Evolutionary conservation across 1,140 invertebrate genomes (phyloP).

Genomic region (Penaeus indicus): DNA sequence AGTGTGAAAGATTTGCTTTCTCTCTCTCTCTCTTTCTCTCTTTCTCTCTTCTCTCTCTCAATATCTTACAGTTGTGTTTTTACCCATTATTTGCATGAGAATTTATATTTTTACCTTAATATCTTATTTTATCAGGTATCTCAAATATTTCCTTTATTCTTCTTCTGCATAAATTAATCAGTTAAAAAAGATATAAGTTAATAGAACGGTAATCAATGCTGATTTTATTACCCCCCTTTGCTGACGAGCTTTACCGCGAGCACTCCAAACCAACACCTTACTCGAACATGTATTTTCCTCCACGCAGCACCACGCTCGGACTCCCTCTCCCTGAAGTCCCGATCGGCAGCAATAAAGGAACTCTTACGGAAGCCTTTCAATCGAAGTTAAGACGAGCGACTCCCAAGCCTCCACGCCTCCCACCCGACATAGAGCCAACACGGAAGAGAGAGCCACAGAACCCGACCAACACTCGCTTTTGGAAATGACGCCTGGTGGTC

Average conservation of each 20-base stretch:
- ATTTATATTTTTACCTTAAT: too few relatives aligned
- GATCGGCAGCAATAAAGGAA: slow-evolving; percentile 65
- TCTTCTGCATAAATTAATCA: too few relatives aligned
- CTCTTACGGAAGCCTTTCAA: slow-evolving; percentile 63
- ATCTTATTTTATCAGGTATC: too few relatives aligned
- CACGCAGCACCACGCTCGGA: slow-evolving; percentile 54
- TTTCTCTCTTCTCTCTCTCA: slow-evolving; percentile 7
- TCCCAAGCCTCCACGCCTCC: slow-evolving; percentile 65
- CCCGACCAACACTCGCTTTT: background rate
- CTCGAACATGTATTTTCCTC: background rate
- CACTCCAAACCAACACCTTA: background rate
- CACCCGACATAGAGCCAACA: slow-evolving; percentile 58
- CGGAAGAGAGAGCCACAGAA: slow-evolving; percentile 42
- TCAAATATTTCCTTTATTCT: too few relatives aligned
- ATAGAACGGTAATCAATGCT: too few relatives aligned
- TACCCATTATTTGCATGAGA: too few relatives aligned
- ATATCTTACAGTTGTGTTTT: too few relatives aligned
- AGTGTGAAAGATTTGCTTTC: background rate
- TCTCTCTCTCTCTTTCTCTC: slow-evolving; percentile 28
- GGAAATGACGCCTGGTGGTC: background rate
- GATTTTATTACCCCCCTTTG: too few relatives aligned
- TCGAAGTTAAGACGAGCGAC: slow-evolving; percentile 34
- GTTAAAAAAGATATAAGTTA: too few relatives aligned
- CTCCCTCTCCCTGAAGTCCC: slow-evolving; percentile 59
- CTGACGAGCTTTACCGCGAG: background rate